Percentiles rank a stretch among this genome's conserved stretches.
Conservation (phyloP, 1,140 invertebrate genomes). For the Drosophila hydei region DNA sequence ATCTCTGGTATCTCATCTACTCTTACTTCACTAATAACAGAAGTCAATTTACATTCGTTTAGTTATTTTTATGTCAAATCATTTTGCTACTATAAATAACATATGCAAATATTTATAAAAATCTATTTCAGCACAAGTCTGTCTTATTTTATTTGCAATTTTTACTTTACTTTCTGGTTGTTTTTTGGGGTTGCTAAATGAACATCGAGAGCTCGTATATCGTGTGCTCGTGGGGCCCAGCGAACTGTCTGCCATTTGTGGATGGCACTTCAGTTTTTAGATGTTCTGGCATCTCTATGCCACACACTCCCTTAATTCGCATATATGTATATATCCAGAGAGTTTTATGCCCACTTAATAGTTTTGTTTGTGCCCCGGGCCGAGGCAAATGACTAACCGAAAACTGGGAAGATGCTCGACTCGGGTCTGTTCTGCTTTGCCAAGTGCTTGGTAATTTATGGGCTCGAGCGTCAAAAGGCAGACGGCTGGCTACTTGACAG, state of each 20-base stretch:
- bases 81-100: neutral
- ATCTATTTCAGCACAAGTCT: neutral
- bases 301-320: conserved; percentile 15
- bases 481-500: conserved; percentile 74
- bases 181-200: conserved; percentile 2
- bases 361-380: conserved; percentile 69
- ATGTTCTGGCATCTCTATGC: conserved; percentile 30
- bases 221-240: neutral
- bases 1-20: neutral
- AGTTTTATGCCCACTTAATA: conserved; percentile 80
- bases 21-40: too few species aligned
- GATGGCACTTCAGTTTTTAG: conserved; percentile 48
- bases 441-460: conserved; percentile 76
- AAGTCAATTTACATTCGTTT: neutral
- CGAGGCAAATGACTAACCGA: conserved; percentile 74
- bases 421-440: conserved; percentile 22
- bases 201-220: conserved; percentile 22
- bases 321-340: conserved; percentile 20
- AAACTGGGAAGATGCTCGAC: conserved; percentile 72
- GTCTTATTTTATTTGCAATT: conserved; percentile 5
- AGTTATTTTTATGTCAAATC: neutral
- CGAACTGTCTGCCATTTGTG: conserved; percentile 30
- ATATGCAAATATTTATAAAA: neutral
- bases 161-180: neutral
- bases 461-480: conserved; percentile 71